Percentiles rank a stretch among this genome's conserved stretches.
These are phyloP conservation scores for Crax fasciolata DNA, from an alignment of 2,797 vertebrate species.

Conservation along the genomic window DNA sequence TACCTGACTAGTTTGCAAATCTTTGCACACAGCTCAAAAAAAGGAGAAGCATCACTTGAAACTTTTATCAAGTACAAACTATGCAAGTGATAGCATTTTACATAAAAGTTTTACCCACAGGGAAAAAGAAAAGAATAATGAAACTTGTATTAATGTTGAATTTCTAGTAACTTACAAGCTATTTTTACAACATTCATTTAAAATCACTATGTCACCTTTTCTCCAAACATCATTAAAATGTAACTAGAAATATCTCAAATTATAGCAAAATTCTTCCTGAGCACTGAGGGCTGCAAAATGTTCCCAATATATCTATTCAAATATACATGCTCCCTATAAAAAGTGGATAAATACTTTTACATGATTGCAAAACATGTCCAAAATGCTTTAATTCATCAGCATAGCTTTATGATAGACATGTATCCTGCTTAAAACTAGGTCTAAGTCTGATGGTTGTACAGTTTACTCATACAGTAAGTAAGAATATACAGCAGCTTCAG, in stretches of 20 bases:
- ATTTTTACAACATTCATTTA: conserved; percentile 23
- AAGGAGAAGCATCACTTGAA: background rate
- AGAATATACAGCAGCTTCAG: background rate
- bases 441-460: background rate
- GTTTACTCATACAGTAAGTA: background rate
- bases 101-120: background rate
- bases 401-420: background rate
- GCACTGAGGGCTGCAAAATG: background rate
- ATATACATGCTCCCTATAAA: background rate
- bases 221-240: conserved; percentile 5
- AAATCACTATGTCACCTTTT: background rate
- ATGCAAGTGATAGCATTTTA: conserved; percentile 11
- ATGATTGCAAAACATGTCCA: background rate
- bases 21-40: background rate
- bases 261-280: background rate
- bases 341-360: background rate
- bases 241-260: background rate
- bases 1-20: conserved; percentile 37
- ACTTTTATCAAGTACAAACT: conserved; percentile 20
- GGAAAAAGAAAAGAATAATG: background rate
- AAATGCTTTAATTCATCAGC: background rate
- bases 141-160: background rate
- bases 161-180: background rate
- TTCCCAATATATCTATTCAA: background rate
- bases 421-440: background rate